phyloP scores from a whole-genome alignment of 2,888 invertebrate species.

The Drosophila birchii region DNA sequence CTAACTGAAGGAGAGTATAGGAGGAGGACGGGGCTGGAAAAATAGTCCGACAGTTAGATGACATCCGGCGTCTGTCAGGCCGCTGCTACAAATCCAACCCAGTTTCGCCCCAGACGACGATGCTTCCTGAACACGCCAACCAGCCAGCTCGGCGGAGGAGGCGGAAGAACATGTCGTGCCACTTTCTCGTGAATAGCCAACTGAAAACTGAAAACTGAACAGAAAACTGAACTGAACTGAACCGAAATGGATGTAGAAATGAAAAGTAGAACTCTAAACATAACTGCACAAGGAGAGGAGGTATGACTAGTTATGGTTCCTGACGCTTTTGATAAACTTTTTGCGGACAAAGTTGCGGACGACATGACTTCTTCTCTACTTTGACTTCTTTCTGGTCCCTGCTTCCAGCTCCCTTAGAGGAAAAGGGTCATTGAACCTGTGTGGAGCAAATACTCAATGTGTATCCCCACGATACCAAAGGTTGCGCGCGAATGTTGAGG shows the following conservation, averaged over 20 bases:
- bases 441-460: slow-evolving; percentile 19
- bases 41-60: slow-evolving; percentile 51
- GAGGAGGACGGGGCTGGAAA: slow-evolving; percentile 28
- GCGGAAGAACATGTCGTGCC: slow-evolving; percentile 63
- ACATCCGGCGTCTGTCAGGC: slow-evolving; percentile 64
- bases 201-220: slow-evolving; percentile 32
- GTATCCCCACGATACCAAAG: slow-evolving; percentile 34
- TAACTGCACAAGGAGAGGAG: slow-evolving; percentile 19
- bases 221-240: slow-evolving; percentile 50
- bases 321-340: slow-evolving; percentile 37
- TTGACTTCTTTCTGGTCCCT: slow-evolving; percentile 1
- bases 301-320: slow-evolving; percentile 42
- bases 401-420: not conserved
- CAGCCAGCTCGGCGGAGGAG: slow-evolving; percentile 4
- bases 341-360: slow-evolving; percentile 33
- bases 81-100: slow-evolving; percentile 34
- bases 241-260: slow-evolving; percentile 63
- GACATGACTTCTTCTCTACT: slow-evolving; percentile 2
- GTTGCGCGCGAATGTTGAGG: slow-evolving; percentile 57
- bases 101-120: slow-evolving; percentile 46
- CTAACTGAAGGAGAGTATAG: not conserved
- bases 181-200: slow-evolving; percentile 69
- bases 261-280: slow-evolving; percentile 42
- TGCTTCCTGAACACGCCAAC: slow-evolving; percentile 55
- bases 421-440: slow-evolving; percentile 36